phyloP scores from a whole-genome alignment of 2,113 vertebrate species.

The Calypte anna region DNA sequence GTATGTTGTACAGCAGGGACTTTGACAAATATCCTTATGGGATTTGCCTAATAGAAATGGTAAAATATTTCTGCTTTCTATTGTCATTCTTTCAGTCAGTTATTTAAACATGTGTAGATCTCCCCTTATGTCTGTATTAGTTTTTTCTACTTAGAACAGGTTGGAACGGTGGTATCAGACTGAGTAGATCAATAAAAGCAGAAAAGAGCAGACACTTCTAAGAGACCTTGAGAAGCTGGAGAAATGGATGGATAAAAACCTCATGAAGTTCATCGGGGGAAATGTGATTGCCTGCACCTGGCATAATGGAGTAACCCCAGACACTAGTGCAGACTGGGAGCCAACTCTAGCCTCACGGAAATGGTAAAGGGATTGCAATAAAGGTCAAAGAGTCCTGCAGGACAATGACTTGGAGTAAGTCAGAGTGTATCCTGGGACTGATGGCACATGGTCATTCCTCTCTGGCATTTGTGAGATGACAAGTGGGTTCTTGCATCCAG shows the following conservation, averaged over 20 bases:
- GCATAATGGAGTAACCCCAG: background rate
- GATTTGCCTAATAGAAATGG: background rate
- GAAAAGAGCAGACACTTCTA: background rate
- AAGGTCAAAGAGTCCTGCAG: background rate
- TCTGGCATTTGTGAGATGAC: background rate
- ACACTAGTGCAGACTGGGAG: background rate
- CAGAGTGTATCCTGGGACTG: background rate
- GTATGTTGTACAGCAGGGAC: rapidly evolving
- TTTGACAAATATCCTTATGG: background rate
- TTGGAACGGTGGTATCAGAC: background rate
- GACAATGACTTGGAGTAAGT: background rate
- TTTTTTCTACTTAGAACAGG: background rate
- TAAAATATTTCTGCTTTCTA: background rate
- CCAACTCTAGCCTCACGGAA: background rate
- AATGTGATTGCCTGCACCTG: background rate
- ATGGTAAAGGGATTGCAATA: background rate
- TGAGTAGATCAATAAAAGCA: background rate
- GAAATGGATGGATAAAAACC: background rate
- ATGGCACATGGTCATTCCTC: background rate
- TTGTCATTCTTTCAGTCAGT: background rate
- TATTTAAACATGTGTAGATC: background rate
- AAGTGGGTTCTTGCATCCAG: background rate
- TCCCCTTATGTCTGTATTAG: background rate
- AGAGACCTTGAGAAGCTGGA: background rate
- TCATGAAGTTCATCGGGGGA: background rate